Evolutionary conservation across 2,888 invertebrate genomes (phyloP).

Genomic region (Eristalis intricaria): DNA sequence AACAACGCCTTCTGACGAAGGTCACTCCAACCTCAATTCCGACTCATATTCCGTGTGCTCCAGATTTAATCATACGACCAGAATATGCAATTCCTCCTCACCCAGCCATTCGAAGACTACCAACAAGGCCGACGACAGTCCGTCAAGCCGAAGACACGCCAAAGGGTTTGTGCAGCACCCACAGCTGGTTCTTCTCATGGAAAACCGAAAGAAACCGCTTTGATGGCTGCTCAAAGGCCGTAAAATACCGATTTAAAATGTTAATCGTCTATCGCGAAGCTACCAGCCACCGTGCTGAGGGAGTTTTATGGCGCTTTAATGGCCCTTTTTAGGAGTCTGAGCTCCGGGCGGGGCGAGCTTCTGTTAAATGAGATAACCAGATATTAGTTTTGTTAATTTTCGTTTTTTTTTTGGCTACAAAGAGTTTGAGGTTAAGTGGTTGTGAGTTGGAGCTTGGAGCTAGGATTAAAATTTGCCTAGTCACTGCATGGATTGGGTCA

Average conservation of each 20-base stretch:
- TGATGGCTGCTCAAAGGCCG: neutral
- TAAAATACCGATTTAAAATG: neutral
- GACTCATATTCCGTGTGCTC: neutral
- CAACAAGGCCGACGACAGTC: neutral
- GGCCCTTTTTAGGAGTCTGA: neutral
- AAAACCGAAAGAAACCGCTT: neutral
- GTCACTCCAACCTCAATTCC: neutral
- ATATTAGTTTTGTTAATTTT: neutral
- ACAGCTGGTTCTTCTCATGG: neutral
- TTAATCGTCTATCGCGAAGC: neutral
- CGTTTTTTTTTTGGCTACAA: neutral
- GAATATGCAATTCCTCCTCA: neutral
- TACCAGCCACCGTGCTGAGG: neutral
- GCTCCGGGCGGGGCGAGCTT: neutral
- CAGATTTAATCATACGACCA: neutral
- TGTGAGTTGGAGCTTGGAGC: neutral
- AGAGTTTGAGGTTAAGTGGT: neutral
- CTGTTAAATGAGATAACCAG: neutral
- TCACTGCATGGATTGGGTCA: neutral
- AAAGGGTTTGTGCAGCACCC: neutral
- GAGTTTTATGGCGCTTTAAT: neutral
- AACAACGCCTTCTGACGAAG: neutral
- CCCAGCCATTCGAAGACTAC: neutral
- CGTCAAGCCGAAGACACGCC: neutral
- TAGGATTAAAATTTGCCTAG: neutral